Evolutionary conservation across 2,888 invertebrate species (phyloP), one percentile per base, ranked within the genome.

Genomic region (Pristionchus japonicus): DNA sequence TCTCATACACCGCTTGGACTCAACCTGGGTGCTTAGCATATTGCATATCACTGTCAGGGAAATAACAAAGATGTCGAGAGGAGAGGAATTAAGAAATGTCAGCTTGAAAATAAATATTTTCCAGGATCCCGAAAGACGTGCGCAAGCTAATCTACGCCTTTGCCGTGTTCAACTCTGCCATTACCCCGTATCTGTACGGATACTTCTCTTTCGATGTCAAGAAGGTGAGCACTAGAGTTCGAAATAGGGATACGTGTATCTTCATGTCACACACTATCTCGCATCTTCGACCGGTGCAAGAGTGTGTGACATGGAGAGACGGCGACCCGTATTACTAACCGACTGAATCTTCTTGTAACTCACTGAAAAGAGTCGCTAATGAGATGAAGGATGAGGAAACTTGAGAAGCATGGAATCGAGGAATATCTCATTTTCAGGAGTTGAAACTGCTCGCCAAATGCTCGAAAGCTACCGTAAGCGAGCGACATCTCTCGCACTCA

Each of bases 121-220:
- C 74, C 85, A 91, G 91, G 90, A 93, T 93, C 23, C 92, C 93
- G 31, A 90, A 91, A 40, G 90, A 92, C 27, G 88, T 92, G 49
- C 90, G 93, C 74, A 93, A 93, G 89, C 92, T 93, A 0, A 96
- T 98, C 93, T 98, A 98, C 95, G 95, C 98, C 89, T 98, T 98
- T 95, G 98, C 98, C 17, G 97, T 97, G 92, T 97, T 98, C 61
- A 98, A 98, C 95, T 98, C 98, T 4, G 98, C 98, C 95, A 97
- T 98, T 95, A 98, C 98, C 95, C 98, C 98, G 6, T 96, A 98
- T 90, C 98, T 98, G 43, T 98, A 98, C 95, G 98, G 98, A 20
- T 93, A 92, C 89, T 94, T 92, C 89, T 94, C 93, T 13, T 94
- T 94, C 88, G 92, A 94, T 89, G 89, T 93, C 43, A 88, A 89